Conservation (phyloP, 2,797 vertebrate genomes). For the Manis crassicaudata region DNA sequence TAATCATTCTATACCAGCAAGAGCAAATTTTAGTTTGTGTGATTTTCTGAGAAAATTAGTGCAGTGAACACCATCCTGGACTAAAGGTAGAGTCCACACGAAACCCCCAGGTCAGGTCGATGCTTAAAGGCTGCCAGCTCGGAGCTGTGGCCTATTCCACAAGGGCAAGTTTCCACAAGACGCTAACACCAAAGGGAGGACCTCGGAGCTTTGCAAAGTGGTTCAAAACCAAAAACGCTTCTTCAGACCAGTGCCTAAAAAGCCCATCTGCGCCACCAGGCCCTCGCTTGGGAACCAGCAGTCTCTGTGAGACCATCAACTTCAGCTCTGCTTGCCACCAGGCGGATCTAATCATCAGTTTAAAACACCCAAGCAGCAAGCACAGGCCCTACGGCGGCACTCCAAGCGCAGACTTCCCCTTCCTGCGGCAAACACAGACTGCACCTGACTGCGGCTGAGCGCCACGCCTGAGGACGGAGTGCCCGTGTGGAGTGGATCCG, state of each 20-base stretch:
- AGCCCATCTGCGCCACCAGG: neutral
- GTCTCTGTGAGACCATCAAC: slow-evolving; percentile 9
- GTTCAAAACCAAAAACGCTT: neutral
- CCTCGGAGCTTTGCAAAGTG: neutral
- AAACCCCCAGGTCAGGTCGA: neutral
- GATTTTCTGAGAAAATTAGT: slow-evolving; percentile 53
- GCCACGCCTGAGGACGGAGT: neutral
- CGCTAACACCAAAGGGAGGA: neutral
- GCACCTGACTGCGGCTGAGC: neutral
- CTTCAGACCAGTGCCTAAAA: slow-evolving; percentile 12
- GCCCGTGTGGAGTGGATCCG: neutral
- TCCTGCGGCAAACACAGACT: slow-evolving; percentile 40
- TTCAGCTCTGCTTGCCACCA: slow-evolving; percentile 40
- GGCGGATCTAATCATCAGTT: neutral
- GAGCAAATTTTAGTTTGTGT: neutral
- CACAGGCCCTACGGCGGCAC: neutral
- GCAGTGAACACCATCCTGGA: neutral
- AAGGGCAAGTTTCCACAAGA: neutral
- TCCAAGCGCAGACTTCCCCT: neutral
- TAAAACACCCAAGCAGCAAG: neutral
- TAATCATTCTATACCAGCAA: neutral
- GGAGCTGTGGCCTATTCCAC: neutral
- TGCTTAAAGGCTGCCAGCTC: neutral
- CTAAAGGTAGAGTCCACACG: neutral
- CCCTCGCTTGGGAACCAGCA: neutral